Conservation (phyloP, 2,888 invertebrate species). For the Melinaea marsaeus region DNA sequence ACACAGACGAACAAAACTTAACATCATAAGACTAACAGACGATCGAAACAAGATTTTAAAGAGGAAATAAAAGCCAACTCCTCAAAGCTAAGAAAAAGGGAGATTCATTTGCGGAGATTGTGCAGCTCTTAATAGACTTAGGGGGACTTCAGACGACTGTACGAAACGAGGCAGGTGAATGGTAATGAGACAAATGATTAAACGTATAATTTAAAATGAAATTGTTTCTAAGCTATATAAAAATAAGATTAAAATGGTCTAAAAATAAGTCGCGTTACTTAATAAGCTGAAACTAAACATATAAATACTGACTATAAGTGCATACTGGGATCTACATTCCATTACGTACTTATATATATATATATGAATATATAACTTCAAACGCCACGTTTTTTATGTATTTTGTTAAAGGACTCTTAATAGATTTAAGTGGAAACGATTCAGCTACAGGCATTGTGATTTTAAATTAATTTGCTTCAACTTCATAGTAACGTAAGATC, state of each 20-base stretch:
- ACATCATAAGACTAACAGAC: conserved; percentile 35
- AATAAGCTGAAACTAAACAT: too few species aligned
- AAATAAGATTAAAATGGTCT: too few species aligned
- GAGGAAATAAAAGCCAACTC: conserved; percentile 53
- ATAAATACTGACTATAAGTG: too few species aligned
- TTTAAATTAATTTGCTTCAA: conserved; percentile 42
- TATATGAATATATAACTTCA: not conserved
- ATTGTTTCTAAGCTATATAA: too few species aligned
- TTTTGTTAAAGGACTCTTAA: conserved; percentile 15
- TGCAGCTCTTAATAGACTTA: conserved; percentile 42
- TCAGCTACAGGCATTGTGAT: conserved; percentile 40
- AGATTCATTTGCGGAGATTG: conserved; percentile 56
- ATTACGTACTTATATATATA: too few species aligned
- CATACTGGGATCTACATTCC: too few species aligned
- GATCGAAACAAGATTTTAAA: conserved; percentile 45
- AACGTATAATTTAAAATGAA: not conserved
- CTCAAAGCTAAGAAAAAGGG: conserved; percentile 40
- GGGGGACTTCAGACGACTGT: conserved; percentile 14
- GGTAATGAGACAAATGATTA: conserved; percentile 17
- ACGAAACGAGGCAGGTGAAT: conserved; percentile 1
- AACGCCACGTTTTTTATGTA: not conserved
- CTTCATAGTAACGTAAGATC: conserved; percentile 29
- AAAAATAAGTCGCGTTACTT: too few species aligned
- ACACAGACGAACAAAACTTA: conserved; percentile 31
- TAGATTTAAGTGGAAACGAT: conserved; percentile 26